Evolutionary conservation across 2,797 vertebrate genomes (phyloP).

Genomic region (Scyliorhinus canicula): DNA sequence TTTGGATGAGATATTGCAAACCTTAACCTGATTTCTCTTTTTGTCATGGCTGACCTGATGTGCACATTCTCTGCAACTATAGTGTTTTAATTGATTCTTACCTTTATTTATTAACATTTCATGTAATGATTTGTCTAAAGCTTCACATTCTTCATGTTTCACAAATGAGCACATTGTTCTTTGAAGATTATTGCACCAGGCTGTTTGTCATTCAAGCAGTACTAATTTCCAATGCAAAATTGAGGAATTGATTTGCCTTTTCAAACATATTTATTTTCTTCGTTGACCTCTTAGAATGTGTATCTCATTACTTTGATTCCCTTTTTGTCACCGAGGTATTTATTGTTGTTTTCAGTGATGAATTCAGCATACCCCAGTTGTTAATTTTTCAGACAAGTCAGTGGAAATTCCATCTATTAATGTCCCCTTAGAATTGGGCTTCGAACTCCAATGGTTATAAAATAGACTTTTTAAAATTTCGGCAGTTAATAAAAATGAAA

Average conservation of each 20-base stretch:
- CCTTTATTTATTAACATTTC: not conserved
- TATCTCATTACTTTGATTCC: not conserved
- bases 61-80: not conserved
- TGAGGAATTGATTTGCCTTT: not conserved
- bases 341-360: not conserved
- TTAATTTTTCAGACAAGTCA: not conserved
- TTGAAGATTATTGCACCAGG: not conserved
- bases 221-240: not conserved
- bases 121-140: not conserved
- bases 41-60: not conserved
- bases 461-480: not conserved
- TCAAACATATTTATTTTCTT: not conserved
- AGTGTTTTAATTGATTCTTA: not conserved
- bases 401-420: not conserved
- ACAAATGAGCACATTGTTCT: not conserved
- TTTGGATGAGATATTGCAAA: not conserved
- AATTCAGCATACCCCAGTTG: not conserved
- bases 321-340: not conserved
- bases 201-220: too few species aligned
- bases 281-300: not conserved
- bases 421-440: not conserved
- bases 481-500: not conserved
- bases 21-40: not conserved
- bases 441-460: not conserved
- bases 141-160: not conserved